Conservation (phyloP, 1,140 invertebrate species). For the Reticulitermes speratus region DNA sequence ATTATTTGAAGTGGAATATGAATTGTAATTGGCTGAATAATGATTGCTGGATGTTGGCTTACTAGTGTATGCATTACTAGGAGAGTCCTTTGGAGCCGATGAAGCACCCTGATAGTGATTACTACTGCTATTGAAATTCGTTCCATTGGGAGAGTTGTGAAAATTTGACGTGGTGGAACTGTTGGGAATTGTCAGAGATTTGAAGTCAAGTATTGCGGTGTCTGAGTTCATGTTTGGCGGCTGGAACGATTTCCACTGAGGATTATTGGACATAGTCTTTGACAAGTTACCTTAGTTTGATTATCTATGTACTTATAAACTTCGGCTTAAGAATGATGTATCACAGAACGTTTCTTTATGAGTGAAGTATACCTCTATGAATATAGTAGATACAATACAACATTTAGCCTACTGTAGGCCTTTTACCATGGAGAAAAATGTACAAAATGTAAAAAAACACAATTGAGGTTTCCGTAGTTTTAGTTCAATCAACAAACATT, state of each 20-base stretch:
- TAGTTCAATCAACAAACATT: slow-evolving; percentile 18
- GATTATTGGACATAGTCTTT: slow-evolving; percentile 74
- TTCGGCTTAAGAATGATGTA: slow-evolving; percentile 36
- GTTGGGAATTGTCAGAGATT: slow-evolving; percentile 59
- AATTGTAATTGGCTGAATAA: slow-evolving; percentile 34
- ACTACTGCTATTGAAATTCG: slow-evolving; percentile 36
- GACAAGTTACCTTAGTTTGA: slow-evolving; percentile 23
- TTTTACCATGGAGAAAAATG: slow-evolving; percentile 14
- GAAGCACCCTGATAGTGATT: slow-evolving; percentile 35
- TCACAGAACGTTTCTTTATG: slow-evolving; percentile 41
- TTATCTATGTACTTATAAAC: slow-evolving; percentile 30
- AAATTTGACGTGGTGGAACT: slow-evolving; percentile 43
- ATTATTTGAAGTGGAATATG: slow-evolving; percentile 32
- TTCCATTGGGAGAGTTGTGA: slow-evolving; percentile 48
- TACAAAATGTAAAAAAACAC: slow-evolving; percentile 35
- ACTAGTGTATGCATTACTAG: slow-evolving; percentile 39
- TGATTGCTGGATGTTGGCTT: slow-evolving; percentile 38
- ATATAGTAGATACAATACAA: slow-evolving; percentile 23
- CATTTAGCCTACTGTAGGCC: slow-evolving; percentile 22
- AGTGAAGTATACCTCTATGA: slow-evolving; percentile 20
- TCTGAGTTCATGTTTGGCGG: slow-evolving; percentile 74
- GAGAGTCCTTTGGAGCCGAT: slow-evolving; percentile 37
- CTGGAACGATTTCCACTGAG: slow-evolving; percentile 86
- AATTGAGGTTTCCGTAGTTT: slow-evolving; percentile 17
- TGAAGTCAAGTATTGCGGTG: slow-evolving; percentile 71